Base-by-base conservation (phyloP, 2,888 invertebrate species). In the Hoplodrina ambigua region DNA sequence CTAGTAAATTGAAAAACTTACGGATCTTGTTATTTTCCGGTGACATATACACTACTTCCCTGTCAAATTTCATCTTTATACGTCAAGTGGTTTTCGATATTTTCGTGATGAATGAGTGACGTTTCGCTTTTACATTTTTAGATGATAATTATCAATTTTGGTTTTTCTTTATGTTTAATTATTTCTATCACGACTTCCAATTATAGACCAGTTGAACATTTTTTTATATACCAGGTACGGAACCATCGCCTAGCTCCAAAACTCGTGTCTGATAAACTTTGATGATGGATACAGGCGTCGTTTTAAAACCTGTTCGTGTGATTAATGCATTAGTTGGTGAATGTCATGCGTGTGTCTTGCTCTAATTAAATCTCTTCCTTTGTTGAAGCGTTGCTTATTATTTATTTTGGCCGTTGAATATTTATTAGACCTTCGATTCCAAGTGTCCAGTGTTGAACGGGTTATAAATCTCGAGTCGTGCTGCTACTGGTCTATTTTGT, bases 331-430 rank as follows among this genome's bases (percentile, higher is more conserved):
- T 87, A 83, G 86, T 82, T 75, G 82, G 72, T 88, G 89, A 94
- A 93, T 93, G 94, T 91, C 93, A 83, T 66, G 89, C 86, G 88
- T 85, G 85, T 83, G 86, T 84, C 84, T 86, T 78, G 87, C 82
- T 91, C 89, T 91, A 93, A 94, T 94, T 94, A 92, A 86, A 90
- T 83, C 85, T 90, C 90, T 92, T 92, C 91, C 90, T 89, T 85
- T 87, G 83, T 85, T 25, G 72, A 81, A 83, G 80, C 78, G 72
- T 69, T 72, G 73, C 75, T 80, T 80, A 70, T 82, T 82, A 75
- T 81, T 64, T 69, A 63, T 80, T 83, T 73, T 70, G 70, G 60
- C 65, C 60, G 57, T 65, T 69, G 68, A 80, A 83, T 84, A 83
- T 82, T 71, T 81, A 82, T 79, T 56, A 73, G 75, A 73, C 76